Evolutionary conservation across 30 jellyfish, hydroid and myxozoan species (phyloP).

Genomic region (Hydractinia symbiolongicarpus): DNA sequence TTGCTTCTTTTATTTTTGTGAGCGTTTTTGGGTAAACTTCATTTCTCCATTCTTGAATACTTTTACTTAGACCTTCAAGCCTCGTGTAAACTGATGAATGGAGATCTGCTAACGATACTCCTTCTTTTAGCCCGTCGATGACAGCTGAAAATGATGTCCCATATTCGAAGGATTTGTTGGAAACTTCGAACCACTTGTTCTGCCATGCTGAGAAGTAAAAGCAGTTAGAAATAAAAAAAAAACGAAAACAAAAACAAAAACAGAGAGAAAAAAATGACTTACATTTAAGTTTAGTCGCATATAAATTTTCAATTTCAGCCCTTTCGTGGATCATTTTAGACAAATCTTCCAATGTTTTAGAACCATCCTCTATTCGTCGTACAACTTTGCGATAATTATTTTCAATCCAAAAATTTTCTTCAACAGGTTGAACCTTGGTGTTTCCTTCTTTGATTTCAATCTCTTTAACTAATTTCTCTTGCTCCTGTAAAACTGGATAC

Average conservation of each 20-base stretch:
- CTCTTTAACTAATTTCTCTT: neutral
- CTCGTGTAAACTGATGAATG: constrained; percentile 59
- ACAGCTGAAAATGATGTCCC: constrained; percentile 46
- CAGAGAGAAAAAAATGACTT: neutral
- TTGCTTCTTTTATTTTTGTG: constrained; percentile 62
- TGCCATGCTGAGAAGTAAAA: constrained; percentile 52
- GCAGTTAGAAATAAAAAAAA: too few relatives aligned
- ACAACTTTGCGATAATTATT: constrained; percentile 57
- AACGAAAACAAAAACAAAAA: neutral
- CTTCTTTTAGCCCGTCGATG: constrained; percentile 48
- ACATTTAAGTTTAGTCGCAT: constrained; percentile 87
- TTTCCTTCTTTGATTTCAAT: neutral
- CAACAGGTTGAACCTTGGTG: neutral
- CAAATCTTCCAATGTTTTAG: constrained; percentile 61
- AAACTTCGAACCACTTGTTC: constrained; percentile 56
- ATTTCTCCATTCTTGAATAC: constrained; percentile 45
- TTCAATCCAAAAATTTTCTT: constrained; percentile 55
- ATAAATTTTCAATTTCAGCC: constrained; percentile 73
- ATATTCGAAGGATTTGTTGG: constrained; percentile 60
- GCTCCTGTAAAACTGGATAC: neutral
- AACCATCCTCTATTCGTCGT: constrained; percentile 74
- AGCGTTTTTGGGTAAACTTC: constrained; percentile 51
- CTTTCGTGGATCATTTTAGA: constrained; percentile 77
- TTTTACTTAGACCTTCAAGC: constrained; percentile 36
- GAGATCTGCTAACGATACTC: constrained; percentile 48